These are phyloP conservation scores for Cyaniris semiargus DNA, from an alignment of 2,888 invertebrate genomes.

Conservation along the genomic window DNA sequence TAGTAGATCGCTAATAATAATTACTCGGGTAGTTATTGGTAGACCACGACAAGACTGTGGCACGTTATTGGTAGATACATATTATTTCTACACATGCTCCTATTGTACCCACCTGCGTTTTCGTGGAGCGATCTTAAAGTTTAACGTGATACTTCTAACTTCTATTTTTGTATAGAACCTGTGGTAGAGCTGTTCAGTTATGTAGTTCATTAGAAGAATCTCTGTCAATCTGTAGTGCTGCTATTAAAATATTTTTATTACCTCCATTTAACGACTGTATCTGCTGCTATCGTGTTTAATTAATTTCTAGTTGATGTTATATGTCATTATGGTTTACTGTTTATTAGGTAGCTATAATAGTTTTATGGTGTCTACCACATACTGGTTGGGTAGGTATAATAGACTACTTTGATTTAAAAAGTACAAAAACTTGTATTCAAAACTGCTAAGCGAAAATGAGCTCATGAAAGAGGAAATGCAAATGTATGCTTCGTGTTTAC, in stretches of 20 bases:
- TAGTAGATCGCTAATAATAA: too few relatives aligned
- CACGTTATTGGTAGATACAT: too few relatives aligned
- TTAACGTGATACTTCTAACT: not conserved
- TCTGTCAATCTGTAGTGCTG: not conserved
- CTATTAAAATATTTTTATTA: not conserved
- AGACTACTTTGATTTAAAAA: too few relatives aligned
- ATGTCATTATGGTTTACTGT: not conserved
- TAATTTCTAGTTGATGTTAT: not conserved
- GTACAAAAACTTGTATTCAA: not conserved
- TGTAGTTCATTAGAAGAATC: not conserved
- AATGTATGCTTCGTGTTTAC: not conserved
- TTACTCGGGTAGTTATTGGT: too few relatives aligned
- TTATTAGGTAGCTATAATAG: not conserved
- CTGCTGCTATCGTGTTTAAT: not conserved
- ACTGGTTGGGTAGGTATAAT: not conserved
- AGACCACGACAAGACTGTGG: too few relatives aligned
- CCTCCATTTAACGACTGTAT: conserved; percentile 1
- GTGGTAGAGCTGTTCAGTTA: not conserved
- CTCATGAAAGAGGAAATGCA: conserved; percentile 6
- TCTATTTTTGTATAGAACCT: not conserved
- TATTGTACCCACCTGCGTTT: not conserved
- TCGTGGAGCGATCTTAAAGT: not conserved
- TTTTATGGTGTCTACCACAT: not conserved
- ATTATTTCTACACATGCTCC: too few relatives aligned
- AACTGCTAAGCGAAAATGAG: not conserved